Evolutionary conservation across 2,888 invertebrate genomes (phyloP).

Genomic region (Pediacus dermestoides): DNA sequence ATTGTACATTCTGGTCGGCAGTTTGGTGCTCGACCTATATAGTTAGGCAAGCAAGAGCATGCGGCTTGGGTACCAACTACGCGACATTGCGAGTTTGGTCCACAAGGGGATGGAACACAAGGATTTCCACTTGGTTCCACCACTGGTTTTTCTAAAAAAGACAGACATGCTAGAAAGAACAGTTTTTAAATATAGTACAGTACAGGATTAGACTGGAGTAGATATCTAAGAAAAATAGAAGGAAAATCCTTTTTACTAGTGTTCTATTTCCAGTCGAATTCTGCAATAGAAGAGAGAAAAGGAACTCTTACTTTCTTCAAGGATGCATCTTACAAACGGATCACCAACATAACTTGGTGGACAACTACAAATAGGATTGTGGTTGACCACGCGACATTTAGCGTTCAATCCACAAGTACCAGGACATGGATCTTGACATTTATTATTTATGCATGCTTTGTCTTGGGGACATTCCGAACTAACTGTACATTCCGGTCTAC

Average conservation of each 20-base stretch:
- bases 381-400: conserved; percentile 78
- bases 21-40: conserved; percentile 60
- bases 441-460: conserved; percentile 75
- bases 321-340: conserved; percentile 69
- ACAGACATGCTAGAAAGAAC: too few relatives aligned
- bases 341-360: conserved; percentile 74
- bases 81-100: conserved; percentile 60
- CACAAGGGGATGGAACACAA: conserved; percentile 64
- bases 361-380: conserved; percentile 84
- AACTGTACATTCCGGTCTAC: conserved; percentile 78
- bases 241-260: too few relatives aligned
- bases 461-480: conserved; percentile 80
- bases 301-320: conserved; percentile 65
- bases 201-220: conserved; percentile 1
- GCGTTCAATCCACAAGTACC: conserved; percentile 79
- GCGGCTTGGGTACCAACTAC: conserved; percentile 56
- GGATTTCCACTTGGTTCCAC: conserved; percentile 50
- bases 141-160: conserved; percentile 48
- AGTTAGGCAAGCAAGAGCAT: conserved; percentile 59
- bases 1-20: conserved; percentile 67
- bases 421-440: conserved; percentile 78
- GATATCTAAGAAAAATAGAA: conserved; percentile 12
- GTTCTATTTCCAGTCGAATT: conserved; percentile 12
- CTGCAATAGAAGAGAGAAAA: conserved; percentile 12
- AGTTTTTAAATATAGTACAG: too few relatives aligned